Evolutionary conservation across 2,888 invertebrate species (phyloP).

Genomic region (Apocheima hispidaria): DNA sequence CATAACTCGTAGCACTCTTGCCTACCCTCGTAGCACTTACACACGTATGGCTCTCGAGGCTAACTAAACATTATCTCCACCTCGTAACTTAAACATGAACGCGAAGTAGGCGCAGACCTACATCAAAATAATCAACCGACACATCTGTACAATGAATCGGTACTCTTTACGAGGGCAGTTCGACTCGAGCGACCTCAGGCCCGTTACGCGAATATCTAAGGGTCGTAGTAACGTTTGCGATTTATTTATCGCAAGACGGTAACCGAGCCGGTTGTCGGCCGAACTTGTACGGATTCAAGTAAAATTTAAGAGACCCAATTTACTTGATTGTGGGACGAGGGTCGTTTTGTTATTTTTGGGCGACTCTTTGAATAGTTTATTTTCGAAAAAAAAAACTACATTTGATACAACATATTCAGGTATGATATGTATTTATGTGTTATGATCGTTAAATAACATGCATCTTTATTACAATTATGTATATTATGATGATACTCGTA

Average conservation of each 20-base stretch:
- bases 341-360: conserved; percentile 37
- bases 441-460: no score
- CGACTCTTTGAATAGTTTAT: conserved; percentile 11
- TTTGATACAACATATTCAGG: no score
- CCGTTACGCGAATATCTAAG: conserved; percentile 41
- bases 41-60: conserved; percentile 17
- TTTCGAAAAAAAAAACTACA: no score
- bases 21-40: conserved; percentile 25
- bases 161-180: conserved; percentile 30
- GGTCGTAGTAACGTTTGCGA: conserved; percentile 32
- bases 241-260: conserved; percentile 50
- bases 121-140: conserved; percentile 30
- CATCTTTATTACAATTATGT: no score
- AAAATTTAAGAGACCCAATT: conserved; percentile 52
- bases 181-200: conserved; percentile 38
- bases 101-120: conserved; percentile 21
- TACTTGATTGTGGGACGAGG: conserved; percentile 49
- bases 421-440: no score
- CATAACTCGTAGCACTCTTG: conserved; percentile 25
- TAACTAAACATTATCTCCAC: conserved; percentile 31
- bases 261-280: conserved; percentile 35
- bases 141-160: conserved; percentile 33
- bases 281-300: conserved; percentile 42
- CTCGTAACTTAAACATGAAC: conserved; percentile 23
- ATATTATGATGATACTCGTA: no score